Evolutionary conservation across 2,113 vertebrate species (phyloP), one percentile per base, ranked within the genome.

Genomic region (Syngnathus typhle): DNA sequence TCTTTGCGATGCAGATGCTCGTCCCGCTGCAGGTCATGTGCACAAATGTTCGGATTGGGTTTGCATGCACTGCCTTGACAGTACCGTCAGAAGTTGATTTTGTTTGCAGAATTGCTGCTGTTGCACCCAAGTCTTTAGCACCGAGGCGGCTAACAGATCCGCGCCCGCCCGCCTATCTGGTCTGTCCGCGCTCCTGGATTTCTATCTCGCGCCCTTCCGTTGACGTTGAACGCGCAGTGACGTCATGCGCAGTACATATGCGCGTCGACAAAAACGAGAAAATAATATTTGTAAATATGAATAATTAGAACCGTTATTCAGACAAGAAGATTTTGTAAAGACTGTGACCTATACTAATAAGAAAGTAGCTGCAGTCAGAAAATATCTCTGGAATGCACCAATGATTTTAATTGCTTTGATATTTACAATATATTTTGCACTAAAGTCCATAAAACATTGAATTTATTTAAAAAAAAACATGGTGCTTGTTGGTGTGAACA

Each of bases 191-290:
- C 90, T 85, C 71, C 59, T 65, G 64, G 21, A 64, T 90, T 91
- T 75, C 87, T 89, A 90, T 89, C 90, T 92, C 90, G 88, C 90
- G 90, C 90, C 73, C 84, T 90, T 86, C 78, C 55, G 79, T 67
- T 58, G 1, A 11, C 63, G 12, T 16, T 13, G 64, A 38, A 5
- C 18, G 43, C 69, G 36, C 1, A 38, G 76, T 90, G 88, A 92
- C 90, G 89, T 88, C 5, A 23, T 82, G 87, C 83, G 87, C 80
- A 60, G 0, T 27, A 39, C 58, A 27, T 16, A 6, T 84, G 83
- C 82, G 85, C 80, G 16, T 1, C 10, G n/a, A 61, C 13, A 15
- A 11, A 43, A 43, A 32, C 27, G 3, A 41, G 9, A 41, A 8
- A 8, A 41, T 8, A 41, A 41, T 7, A 41, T 41, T 7, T 7